Evolutionary conservation across 2,888 invertebrate species (phyloP).

Genomic region (Drosophila stalkeri): DNA sequence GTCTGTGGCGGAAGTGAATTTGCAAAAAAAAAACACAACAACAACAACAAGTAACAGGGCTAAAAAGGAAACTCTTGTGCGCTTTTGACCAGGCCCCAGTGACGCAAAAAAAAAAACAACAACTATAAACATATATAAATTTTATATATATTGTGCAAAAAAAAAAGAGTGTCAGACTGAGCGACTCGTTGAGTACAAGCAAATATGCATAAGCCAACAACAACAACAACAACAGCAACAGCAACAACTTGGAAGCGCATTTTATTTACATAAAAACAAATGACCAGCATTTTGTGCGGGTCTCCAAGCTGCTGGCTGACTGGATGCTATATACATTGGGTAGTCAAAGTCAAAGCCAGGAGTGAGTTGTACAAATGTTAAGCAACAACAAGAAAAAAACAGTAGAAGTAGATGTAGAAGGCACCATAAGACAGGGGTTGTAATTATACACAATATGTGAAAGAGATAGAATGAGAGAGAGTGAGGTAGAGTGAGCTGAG

Average conservation of each 20-base stretch:
- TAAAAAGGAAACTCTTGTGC: conserved; percentile 62
- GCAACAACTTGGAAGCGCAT: conserved; percentile 68
- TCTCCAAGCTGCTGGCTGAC: conserved; percentile 40
- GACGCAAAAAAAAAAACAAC: conserved; percentile 29
- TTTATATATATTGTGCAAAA: conserved; percentile 21
- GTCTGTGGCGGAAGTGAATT: conserved; percentile 75
- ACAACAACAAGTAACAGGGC: conserved; percentile 22
- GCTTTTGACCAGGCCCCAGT: conserved; percentile 65
- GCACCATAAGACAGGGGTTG: conserved; percentile 49
- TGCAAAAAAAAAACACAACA: conserved; percentile 67
- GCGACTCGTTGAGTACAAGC: conserved; percentile 55
- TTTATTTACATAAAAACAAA: conserved; percentile 80
- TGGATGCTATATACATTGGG: conserved; percentile 26
- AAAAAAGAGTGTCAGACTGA: conserved; percentile 64
- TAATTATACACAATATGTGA: conserved; percentile 47
- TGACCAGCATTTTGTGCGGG: conserved; percentile 75
- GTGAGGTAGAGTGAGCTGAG: neutral
- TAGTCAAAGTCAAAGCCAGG: conserved; percentile 45
- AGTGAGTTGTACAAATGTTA: conserved; percentile 50
- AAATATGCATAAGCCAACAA: conserved; percentile 56
- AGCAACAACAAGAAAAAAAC: neutral
- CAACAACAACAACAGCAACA: conserved; percentile 31
- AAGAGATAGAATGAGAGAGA: neutral
- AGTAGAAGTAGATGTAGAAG: conserved; percentile 7
- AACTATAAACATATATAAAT: conserved; percentile 19